Conservation (phyloP, 2,797 vertebrate genomes). For the Trichosurus vulpecula region DNA sequence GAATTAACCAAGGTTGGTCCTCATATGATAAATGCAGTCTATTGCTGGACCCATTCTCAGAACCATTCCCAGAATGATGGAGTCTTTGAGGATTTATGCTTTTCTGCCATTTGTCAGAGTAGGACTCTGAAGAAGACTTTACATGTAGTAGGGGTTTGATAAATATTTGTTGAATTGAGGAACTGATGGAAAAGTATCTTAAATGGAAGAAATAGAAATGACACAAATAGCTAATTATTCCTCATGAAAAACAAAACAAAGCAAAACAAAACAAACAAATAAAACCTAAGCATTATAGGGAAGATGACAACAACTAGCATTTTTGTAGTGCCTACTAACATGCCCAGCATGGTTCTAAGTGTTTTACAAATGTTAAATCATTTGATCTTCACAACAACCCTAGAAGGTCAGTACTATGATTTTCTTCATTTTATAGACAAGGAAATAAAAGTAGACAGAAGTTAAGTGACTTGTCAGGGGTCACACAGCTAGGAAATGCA, state of each 20-base stretch:
- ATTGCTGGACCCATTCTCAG: neutral
- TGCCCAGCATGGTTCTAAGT: neutral
- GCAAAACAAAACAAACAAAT: neutral
- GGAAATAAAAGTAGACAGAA: neutral
- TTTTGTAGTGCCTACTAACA: neutral
- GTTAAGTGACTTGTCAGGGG: neutral
- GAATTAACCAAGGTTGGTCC: neutral
- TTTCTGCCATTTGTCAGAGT: neutral
- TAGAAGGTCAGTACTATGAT: neutral
- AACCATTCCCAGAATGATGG: neutral
- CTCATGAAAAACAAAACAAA: constrained; percentile 12
- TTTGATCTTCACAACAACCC: neutral
- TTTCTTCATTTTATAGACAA: neutral
- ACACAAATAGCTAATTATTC: neutral
- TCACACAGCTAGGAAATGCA: neutral
- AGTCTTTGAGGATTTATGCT: neutral
- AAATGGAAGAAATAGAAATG: constrained; percentile 32
- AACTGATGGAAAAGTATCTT: neutral
- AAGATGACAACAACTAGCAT: neutral
- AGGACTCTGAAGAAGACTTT: neutral
- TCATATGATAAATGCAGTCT: neutral
- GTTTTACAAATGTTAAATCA: neutral
- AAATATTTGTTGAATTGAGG: neutral
- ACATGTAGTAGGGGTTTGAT: neutral
- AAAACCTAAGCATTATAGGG: neutral